These are phyloP conservation scores for Climacteris rufus DNA, from an alignment of 2,113 vertebrate species.

Conservation along the genomic window DNA sequence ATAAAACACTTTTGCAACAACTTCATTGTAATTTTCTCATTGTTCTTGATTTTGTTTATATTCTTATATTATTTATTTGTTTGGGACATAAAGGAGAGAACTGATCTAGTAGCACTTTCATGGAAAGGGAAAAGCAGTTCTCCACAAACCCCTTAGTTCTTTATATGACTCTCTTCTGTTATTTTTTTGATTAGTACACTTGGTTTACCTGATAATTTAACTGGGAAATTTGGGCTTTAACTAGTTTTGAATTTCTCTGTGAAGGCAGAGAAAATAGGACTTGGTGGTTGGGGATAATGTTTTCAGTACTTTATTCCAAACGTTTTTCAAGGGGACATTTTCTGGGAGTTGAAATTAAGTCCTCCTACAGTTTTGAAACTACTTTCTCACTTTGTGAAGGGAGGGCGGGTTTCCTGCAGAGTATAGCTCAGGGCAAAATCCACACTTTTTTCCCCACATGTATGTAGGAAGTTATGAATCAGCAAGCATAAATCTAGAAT, in stretches of 20 bases:
- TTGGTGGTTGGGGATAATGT: not conserved
- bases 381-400: not conserved
- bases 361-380: constrained; percentile 47
- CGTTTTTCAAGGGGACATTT: constrained; percentile 31
- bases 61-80: not conserved
- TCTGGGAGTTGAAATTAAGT: constrained; percentile 26
- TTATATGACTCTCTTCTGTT: not conserved
- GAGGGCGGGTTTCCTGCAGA: constrained; percentile 45
- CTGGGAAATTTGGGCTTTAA: not conserved
- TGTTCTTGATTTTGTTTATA: not conserved
- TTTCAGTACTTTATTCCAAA: constrained; percentile 43
- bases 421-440: constrained; percentile 50
- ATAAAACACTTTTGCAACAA: not conserved
- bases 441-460: constrained; percentile 30
- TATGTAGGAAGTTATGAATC: constrained; percentile 78
- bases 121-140: not conserved
- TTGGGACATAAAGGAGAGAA: not conserved
- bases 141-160: not conserved
- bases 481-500: constrained; percentile 66
- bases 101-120: not conserved
- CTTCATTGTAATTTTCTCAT: not conserved
- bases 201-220: not conserved
- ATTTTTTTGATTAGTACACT: not conserved
- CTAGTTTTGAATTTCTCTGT: not conserved
- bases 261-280: not conserved